Evolutionary conservation across 2,888 invertebrate genomes (phyloP).

Genomic region (Caenorhabditis imperialis): DNA sequence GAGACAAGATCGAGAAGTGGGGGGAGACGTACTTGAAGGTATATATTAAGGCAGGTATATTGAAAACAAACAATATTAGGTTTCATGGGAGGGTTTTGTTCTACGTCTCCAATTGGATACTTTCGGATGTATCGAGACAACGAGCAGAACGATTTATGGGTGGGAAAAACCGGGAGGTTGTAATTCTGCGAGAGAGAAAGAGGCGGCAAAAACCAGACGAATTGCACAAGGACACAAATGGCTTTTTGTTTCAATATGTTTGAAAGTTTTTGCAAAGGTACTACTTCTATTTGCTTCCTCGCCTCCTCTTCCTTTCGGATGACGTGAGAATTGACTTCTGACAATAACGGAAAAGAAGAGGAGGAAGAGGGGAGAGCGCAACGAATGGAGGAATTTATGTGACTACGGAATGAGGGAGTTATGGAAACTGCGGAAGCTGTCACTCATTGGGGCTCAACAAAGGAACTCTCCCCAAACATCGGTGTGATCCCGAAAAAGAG

Average conservation of each 20-base stretch:
- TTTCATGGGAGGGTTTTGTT: constrained; percentile 20
- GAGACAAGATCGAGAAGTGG: constrained; percentile 6
- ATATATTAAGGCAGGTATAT: constrained; percentile 48
- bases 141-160: constrained; percentile 18
- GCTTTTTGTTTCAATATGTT: constrained; percentile 44
- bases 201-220: constrained; percentile 32
- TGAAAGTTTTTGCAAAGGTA: too few relatives aligned
- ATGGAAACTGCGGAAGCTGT: constrained; percentile 27
- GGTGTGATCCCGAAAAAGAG: too few relatives aligned
- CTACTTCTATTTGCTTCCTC: too few relatives aligned
- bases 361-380: too few relatives aligned
- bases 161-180: constrained; percentile 17
- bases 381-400: not conserved
- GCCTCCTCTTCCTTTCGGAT: too few relatives aligned
- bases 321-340: too few relatives aligned
- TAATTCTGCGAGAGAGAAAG: constrained; percentile 6
- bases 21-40: constrained; percentile 35
- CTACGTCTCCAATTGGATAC: constrained; percentile 39
- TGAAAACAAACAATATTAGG: constrained; percentile 49
- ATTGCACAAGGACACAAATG: constrained; percentile 19
- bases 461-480: not conserved
- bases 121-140: constrained; percentile 25
- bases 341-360: too few relatives aligned
- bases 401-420: not conserved
- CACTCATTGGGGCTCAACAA: constrained; percentile 10